Evolutionary conservation across 2,797 vertebrate genomes (phyloP).

Genomic region (Enteromius mattozi): DNA sequence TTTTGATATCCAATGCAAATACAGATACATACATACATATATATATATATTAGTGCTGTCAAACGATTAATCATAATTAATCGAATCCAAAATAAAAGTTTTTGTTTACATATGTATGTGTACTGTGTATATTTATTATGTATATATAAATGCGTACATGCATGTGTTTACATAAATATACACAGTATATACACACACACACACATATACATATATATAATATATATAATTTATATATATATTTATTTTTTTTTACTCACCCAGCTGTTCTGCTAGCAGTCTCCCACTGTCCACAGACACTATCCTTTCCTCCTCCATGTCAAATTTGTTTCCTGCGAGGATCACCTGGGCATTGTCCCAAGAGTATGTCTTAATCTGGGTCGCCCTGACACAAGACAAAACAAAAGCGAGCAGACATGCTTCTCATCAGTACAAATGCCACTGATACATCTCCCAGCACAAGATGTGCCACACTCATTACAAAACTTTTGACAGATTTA

Average conservation of each 20-base stretch:
- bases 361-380: constrained; percentile 98
- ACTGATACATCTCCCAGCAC: constrained; percentile 1
- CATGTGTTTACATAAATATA: too few species aligned
- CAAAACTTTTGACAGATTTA: background rate
- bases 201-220: background rate
- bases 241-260: constrained; percentile 74
- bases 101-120: too few species aligned
- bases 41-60: background rate
- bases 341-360: constrained; percentile 99
- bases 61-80: too few species aligned
- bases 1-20: background rate
- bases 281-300: constrained; percentile 90
- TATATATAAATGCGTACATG: too few species aligned
- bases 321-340: constrained; percentile 94
- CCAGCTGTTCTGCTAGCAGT: constrained; percentile 93
- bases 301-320: constrained; percentile 96
- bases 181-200: too few species aligned
- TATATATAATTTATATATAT: background rate
- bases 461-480: constrained; percentile 9
- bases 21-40: background rate
- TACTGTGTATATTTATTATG: too few species aligned
- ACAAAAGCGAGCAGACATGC: constrained; percentile 30
- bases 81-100: too few species aligned
- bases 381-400: constrained; percentile 83
- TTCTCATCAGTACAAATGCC: constrained; percentile 5